A percentile compares a stretch with the other conserved stretches of the same genome.
phyloP scores from a whole-genome alignment of 2,113 vertebrate genomes.

The Syrmaticus mikado region DNA sequence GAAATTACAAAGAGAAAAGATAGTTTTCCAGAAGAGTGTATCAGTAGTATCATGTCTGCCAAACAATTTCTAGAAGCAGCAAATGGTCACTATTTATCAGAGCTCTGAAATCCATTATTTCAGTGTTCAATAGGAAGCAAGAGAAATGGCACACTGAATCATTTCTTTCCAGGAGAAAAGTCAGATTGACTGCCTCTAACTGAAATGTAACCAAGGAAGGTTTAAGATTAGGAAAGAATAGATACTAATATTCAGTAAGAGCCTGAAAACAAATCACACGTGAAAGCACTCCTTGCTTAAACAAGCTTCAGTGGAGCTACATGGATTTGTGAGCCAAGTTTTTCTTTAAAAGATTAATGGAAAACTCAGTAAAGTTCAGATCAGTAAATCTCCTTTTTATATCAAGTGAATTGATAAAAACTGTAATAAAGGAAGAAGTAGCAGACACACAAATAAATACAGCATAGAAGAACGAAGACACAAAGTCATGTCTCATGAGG shows the following conservation, averaged over 20 bases:
- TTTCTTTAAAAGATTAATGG: background rate
- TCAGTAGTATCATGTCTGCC: accelerated
- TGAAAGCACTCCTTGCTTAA: background rate
- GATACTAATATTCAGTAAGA: background rate
- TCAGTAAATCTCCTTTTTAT: background rate
- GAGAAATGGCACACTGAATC: background rate
- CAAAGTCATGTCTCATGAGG: background rate
- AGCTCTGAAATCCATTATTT: background rate
- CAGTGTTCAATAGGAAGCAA: background rate
- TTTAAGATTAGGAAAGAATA: background rate
- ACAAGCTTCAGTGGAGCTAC: background rate
- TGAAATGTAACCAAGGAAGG: background rate
- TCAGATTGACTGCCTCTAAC: background rate
- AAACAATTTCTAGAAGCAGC: background rate
- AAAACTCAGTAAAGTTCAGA: background rate
- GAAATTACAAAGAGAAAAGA: background rate
- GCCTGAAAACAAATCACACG: background rate
- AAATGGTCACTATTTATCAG: background rate
- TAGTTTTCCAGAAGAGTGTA: background rate
- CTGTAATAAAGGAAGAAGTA: background rate
- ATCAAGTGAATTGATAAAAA: background rate
- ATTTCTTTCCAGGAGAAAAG: background rate
- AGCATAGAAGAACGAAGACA: background rate
- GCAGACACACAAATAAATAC: background rate
- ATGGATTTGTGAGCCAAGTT: background rate